These are phyloP conservation scores for Ctenosaura bakeri DNA, from an alignment of 2,797 vertebrate species.

Conservation along the genomic window DNA sequence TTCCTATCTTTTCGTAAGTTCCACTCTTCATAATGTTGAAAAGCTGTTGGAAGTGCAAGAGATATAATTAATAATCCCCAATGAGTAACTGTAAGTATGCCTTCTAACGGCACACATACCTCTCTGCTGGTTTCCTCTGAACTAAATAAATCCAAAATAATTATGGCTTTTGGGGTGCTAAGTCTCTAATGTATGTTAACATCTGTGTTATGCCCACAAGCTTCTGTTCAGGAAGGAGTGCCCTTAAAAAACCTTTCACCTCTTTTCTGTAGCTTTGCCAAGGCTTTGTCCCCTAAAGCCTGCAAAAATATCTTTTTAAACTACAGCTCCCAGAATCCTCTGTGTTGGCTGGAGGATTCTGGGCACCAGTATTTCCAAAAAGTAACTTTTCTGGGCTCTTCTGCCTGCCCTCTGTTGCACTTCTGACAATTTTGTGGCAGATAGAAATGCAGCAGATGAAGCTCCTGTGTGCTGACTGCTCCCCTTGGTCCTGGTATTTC, in stretches of 20 bases:
- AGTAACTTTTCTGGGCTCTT: too few relatives aligned
- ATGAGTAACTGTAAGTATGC: background rate
- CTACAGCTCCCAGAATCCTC: too few relatives aligned
- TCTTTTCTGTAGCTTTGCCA: background rate
- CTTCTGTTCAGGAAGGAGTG: background rate
- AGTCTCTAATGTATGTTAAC: background rate
- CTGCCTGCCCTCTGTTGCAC: background rate
- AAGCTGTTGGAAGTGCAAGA: background rate
- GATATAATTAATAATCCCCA: background rate
- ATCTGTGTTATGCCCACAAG: background rate
- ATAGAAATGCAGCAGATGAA: conserved; percentile 21
- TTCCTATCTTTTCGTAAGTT: background rate
- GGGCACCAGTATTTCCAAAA: too few relatives aligned
- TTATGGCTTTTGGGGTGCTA: background rate
- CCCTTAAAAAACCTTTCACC: background rate
- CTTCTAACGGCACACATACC: background rate
- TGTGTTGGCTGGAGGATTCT: too few relatives aligned
- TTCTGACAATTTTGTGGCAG: background rate
- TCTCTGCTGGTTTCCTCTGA: background rate
- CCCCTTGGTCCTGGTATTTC: background rate
- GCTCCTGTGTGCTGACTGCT: background rate
- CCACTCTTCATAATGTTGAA: background rate
- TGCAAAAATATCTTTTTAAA: too few relatives aligned
- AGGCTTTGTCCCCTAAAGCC: background rate
- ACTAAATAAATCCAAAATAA: conserved; percentile 8